phyloP scores from a whole-genome alignment of 2,113 vertebrate genomes.

The Micronycteris hirsuta region DNA sequence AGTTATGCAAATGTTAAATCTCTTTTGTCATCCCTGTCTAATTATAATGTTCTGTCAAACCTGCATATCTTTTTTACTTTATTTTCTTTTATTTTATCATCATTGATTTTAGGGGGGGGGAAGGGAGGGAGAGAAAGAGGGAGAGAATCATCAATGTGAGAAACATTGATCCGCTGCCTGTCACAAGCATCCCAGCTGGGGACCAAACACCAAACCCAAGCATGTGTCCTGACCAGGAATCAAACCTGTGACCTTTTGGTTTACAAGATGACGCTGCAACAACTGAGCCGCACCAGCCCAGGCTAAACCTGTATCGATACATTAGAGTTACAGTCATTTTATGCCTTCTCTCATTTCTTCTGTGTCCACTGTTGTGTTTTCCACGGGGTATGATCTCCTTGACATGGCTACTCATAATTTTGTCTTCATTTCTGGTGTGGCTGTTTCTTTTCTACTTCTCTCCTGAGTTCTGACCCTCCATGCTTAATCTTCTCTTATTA shows the following conservation, averaged over 20 bases:
- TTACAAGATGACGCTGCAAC: no score
- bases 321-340: background rate
- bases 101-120: no score
- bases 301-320: background rate
- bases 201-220: no score
- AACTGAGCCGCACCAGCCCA: no score
- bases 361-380: background rate
- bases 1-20: background rate
- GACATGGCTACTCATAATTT: background rate
- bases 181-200: no score
- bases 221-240: no score
- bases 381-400: background rate
- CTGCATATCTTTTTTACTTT: background rate
- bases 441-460: background rate
- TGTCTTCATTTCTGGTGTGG: background rate
- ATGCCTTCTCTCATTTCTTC: background rate
- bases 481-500: background rate
- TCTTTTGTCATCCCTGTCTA: background rate
- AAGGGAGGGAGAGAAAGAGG: no score
- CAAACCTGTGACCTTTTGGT: no score
- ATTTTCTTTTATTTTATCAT: no score
- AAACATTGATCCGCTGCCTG: no score
- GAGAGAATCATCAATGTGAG: no score
- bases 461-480: background rate
- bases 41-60: background rate